Base-by-base conservation (phyloP, 2,888 invertebrate species). In the Selenia dentaria region DNA sequence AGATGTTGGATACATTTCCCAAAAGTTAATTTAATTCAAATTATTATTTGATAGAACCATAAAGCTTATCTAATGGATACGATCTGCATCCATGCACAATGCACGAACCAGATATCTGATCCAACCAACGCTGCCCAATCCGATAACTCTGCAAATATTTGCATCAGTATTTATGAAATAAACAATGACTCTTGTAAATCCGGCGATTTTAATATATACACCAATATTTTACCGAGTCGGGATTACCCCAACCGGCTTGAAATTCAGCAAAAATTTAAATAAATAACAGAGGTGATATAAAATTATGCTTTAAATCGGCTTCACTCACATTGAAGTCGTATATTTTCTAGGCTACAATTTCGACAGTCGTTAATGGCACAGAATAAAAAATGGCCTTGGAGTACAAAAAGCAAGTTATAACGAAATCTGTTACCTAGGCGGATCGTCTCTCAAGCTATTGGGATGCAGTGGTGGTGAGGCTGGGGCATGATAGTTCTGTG, bases 381-480 rank as follows among this genome's bases (percentile, higher is more conserved):
- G n/a, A n/a, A n/a, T n/a, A n/a, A n/a, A n/a, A n/a, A n/a, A n/a
- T n/a, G n/a, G n/a, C n/a, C n/a, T n/a, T n/a, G n/a, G n/a, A n/a
- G n/a, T n/a, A n/a, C n/a, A n/a, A n/a, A n/a, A n/a, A n/a, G n/a
- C n/a, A n/a, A 16, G 16, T 3, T 16, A 4, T 16, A 16, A 16
- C 4, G 16, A 4, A 16, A 16, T 2, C 16, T 16, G 16, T 52
- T 68, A 88, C 90, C 90, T 88, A 4, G 84, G 82, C 10, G 76
- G 66, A 49, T 90, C 89, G 47, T 91, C 90, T 38, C 83, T 69
- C 54, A 91, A 72, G 58, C 88, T 86, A 60, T 91, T 91, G 1
- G 89, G 86, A 47, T 89, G 87, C 1, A 81, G 75, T 6, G 79
- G 74, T 3, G 74, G 69, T 12, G 80, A 71, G 4, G 74, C 72